Base-by-base conservation (phyloP, 2,888 invertebrate genomes). In the Lithophane socia region DNA sequence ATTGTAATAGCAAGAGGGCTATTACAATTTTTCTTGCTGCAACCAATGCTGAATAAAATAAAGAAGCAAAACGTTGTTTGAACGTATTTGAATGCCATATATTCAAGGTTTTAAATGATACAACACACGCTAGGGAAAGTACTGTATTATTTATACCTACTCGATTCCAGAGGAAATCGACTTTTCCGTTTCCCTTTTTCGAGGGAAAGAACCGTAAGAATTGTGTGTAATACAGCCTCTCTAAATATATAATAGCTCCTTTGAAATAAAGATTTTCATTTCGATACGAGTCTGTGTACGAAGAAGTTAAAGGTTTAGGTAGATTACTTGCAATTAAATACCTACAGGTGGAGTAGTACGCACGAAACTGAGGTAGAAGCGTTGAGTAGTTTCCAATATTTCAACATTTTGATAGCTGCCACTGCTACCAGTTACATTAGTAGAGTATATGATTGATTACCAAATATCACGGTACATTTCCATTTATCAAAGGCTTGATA, bases 161-260 rank as follows among this genome's bases (percentile, higher is more conserved):
- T 76, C 79, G 80, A 86, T 85, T 73, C 68, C 74, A 63, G 75
- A 75, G 79, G 75, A 86, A 86, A 83, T 83, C 58, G 75, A 74
- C 79, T 76, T 85, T 86, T 78, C 77, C 77, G 65, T 81, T 83
- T 79, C 65, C 21, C 67, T 60, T 79, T 74, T 82, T 75, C 58
- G 61, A 65, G 60, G 44, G 67, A 61, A 71, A 75, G n/a, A 49
- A 77, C 73, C 71, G 77, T 72, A 72, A 65, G 71, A 77, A 80
- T 77, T 65, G 71, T 75, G 67, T 63, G 69, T 63, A 56, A 73
- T 74, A 77, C 56, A 76, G 42, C 56, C 64, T 75, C 73, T 73
- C 60, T 76, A 73, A 82, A 82, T 84, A 78, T 60, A 72, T 84
- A 75, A 69, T 74, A 66, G 37, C 54, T 72, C 49, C 73, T 78